Base-by-base conservation (phyloP, 2,888 invertebrate species). In the Macrosiphum euphorbiae region DNA sequence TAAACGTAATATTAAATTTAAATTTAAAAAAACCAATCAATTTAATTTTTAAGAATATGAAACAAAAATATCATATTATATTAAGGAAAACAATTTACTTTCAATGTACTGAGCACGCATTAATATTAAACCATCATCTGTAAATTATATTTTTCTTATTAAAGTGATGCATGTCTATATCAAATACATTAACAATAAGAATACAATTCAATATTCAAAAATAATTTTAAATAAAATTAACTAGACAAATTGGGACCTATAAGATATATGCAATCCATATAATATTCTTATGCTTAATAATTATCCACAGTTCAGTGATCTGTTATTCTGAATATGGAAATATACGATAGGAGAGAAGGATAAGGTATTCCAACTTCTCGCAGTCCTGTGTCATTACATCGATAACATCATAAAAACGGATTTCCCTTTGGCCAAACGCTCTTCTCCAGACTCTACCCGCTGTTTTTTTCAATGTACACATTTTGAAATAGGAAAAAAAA, bases 321-420 rank as follows among this genome's bases (percentile, higher is more conserved):
- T 87, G 94, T 94, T 90, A 94, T 94, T 94, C 7, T 52, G 86
- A 86, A 90, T 90, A 90, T 87, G 52, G 52, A 41, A 94, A 87
- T 52, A 85, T 52, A 67, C 8, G 16, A 58, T 28, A 28, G 41
- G 1, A 84, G 20, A 35, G 58, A 58, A 61, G 67, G 86, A 50
- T n/a, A 52, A 61, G 61, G 86, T 86, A 86, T 94, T 61, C 8
- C 41, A 50, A 61, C 61, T 90, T n/a, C 28, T 58, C 58, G 52
- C 52, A 94, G 41, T 87, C 44, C 78, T n/a, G 52, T 86, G 67
- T 94, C 90, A 67, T 90, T 86, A 86, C 90, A 87, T 87, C 90
- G 67, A 94, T 94, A 94, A 90, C 50, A 87, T 94, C 90, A 94
- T 93, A 90, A 90, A 90, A 94, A 94, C 86, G 67, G 94, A 94